These are phyloP conservation scores for Habroteleia sp. DNA, from an alignment of 2,888 invertebrate genomes.

Conservation along the genomic window DNA sequence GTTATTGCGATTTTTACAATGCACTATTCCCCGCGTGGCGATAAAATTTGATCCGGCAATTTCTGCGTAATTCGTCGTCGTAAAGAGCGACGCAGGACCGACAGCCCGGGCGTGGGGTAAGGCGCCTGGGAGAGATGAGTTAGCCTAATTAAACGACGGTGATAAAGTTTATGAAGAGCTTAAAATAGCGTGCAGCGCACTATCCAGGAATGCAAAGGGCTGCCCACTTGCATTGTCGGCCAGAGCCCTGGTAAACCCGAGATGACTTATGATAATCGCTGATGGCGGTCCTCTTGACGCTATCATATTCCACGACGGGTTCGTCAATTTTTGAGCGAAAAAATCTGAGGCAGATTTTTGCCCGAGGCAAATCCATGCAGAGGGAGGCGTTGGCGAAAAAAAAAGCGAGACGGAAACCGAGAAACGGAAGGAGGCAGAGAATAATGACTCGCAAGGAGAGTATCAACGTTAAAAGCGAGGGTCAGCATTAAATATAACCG, in stretches of 20 bases:
- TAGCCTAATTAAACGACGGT: conserved; percentile 74
- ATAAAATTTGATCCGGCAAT: conserved; percentile 58
- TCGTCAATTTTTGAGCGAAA: background rate
- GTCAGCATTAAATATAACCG: conserved; percentile 80
- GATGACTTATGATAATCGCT: conserved; percentile 54
- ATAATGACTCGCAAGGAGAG: conserved; percentile 64
- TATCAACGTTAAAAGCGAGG: conserved; percentile 74
- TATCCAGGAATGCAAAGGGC: conserved; percentile 75
- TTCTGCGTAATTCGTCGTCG: conserved; percentile 54
- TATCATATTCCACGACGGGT: conserved; percentile 4
- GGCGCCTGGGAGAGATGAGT: conserved; percentile 46
- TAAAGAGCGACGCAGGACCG: conserved; percentile 30
- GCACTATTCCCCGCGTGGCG: conserved; percentile 23
- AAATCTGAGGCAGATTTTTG: background rate
- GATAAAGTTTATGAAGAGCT: conserved; percentile 74
- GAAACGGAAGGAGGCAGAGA: conserved; percentile 54
- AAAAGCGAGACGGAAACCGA: conserved; percentile 33
- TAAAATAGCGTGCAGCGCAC: conserved; percentile 79
- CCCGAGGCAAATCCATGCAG: too few species aligned
- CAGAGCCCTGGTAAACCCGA: conserved; percentile 72
- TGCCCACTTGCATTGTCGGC: conserved; percentile 73
- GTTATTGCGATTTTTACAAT: conserved; percentile 48
- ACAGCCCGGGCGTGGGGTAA: conserved; percentile 3
- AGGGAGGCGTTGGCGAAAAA: conserved; percentile 10
- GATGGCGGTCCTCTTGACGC: conserved; percentile 11